phyloP scores from a whole-genome alignment of 2,888 invertebrate genomes.

The Phaedon cochleariae region DNA sequence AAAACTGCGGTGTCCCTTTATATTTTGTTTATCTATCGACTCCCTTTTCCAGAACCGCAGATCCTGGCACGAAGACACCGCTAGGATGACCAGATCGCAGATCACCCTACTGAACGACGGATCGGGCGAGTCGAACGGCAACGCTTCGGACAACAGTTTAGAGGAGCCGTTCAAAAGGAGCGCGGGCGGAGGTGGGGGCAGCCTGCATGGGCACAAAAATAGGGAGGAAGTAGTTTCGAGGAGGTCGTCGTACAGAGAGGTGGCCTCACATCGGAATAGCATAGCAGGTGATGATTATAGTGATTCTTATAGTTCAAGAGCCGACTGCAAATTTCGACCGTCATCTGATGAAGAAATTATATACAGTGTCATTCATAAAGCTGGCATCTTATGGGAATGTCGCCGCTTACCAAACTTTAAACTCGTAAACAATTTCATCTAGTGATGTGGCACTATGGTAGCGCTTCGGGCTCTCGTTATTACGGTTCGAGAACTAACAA shows the following conservation, averaged over 20 bases:
- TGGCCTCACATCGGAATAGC: slow-evolving; percentile 56
- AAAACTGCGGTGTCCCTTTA: too few relatives aligned
- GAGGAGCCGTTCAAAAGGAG: slow-evolving; percentile 63
- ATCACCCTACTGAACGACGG: slow-evolving; percentile 71
- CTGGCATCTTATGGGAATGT: too few relatives aligned
- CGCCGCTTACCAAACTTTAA: too few relatives aligned
- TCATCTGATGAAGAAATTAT: too few relatives aligned
- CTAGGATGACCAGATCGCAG: slow-evolving; percentile 71
- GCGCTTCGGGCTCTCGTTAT: too few relatives aligned
- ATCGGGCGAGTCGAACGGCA: slow-evolving; percentile 71
- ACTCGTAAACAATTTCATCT: too few relatives aligned
- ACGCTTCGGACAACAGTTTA: slow-evolving; percentile 81
- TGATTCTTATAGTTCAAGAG: too few relatives aligned
- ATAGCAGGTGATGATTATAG: slow-evolving; percentile 51
- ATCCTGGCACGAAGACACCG: slow-evolving; percentile 74
- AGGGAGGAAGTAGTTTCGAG: slow-evolving; percentile 58
- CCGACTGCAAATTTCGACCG: too few relatives aligned
- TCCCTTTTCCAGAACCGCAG: slow-evolving; percentile 70
- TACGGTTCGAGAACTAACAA: too few relatives aligned
- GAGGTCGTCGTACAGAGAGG: slow-evolving; percentile 54
- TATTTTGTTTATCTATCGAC: too few relatives aligned
- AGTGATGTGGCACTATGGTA: too few relatives aligned
- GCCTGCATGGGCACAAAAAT: slow-evolving; percentile 56
- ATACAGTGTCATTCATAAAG: too few relatives aligned
- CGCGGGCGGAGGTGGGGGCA: slow-evolving; percentile 46